A percentile compares a stretch with the other conserved stretches of the same genome.
Conservation (phyloP, 2,113 vertebrate species). For the Syngnathoides biaculeatus region DNA sequence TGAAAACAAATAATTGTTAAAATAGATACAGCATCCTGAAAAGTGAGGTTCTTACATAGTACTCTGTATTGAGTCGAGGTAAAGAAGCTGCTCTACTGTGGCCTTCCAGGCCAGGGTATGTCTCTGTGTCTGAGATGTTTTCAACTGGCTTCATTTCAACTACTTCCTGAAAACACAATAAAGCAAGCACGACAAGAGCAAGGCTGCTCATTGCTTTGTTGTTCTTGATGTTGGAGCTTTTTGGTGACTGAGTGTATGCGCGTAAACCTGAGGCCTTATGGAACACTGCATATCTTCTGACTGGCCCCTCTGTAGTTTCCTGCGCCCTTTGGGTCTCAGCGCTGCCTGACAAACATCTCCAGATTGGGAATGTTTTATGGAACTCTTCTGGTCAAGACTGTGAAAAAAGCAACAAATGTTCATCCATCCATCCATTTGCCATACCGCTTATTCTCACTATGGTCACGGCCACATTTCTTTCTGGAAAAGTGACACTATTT, state of each 20-base stretch:
- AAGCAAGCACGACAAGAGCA: not conserved
- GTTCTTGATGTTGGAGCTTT: not conserved
- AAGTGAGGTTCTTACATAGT: slow-evolving; percentile 77
- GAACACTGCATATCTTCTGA: slow-evolving; percentile 80
- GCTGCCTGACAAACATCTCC: slow-evolving; percentile 78
- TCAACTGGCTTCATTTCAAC: slow-evolving; percentile 84
- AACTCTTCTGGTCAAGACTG: slow-evolving; percentile 74
- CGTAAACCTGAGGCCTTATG: slow-evolving; percentile 61
- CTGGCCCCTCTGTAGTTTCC: slow-evolving; percentile 79
- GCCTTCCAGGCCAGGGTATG: slow-evolving; percentile 80
- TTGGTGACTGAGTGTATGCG: not conserved
- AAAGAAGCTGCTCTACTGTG: slow-evolving; percentile 89
- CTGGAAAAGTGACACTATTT: too few relatives aligned
- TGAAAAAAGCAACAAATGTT: not conserved
- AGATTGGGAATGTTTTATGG: slow-evolving; percentile 83
- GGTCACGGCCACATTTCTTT: too few relatives aligned
- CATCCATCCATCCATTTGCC: too few relatives aligned
- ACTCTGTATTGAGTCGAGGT: slow-evolving; percentile 88
- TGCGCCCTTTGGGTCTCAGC: slow-evolving; percentile 71
- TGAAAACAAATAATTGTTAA: not conserved
- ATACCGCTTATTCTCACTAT: too few relatives aligned
- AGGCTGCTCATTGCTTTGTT: not conserved
- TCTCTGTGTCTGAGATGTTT: slow-evolving; percentile 74
- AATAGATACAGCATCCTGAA: not conserved
- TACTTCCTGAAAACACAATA: slow-evolving; percentile 64